These are phyloP conservation scores for Caenorhabditis brenneri DNA, from an alignment of 1,140 invertebrate species.

Conservation along the genomic window DNA sequence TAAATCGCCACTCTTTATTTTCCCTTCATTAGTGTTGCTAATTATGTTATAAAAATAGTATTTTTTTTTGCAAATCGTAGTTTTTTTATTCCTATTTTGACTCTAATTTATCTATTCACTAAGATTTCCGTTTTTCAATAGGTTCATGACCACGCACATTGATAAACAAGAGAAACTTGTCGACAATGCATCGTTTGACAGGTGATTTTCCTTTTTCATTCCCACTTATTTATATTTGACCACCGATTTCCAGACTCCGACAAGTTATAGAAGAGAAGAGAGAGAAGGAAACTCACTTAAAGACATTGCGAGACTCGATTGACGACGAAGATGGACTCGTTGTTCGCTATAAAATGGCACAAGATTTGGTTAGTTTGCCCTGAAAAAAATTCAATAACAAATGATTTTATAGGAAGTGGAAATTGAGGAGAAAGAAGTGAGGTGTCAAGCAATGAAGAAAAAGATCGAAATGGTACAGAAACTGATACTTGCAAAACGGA, in stretches of 20 bases:
- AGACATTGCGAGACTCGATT: conserved; percentile 8
- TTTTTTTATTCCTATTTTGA: background rate
- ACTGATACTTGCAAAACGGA: conserved; percentile 1
- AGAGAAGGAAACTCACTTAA: conserved; percentile 1
- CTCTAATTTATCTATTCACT: too few relatives aligned
- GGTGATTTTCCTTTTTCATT: background rate
- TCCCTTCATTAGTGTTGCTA: background rate
- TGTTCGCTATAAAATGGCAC: background rate
- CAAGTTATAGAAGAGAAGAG: background rate
- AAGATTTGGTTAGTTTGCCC: background rate
- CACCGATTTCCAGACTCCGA: background rate
- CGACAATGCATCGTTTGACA: background rate
- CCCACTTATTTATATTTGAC: background rate
- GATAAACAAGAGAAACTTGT: background rate
- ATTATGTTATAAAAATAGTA: background rate
- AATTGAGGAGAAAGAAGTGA: background rate
- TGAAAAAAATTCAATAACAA: background rate
- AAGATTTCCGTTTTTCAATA: too few relatives aligned
- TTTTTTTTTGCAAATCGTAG: background rate
- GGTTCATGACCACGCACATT: background rate
- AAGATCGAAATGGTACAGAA: conserved; percentile 12
- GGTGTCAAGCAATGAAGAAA: background rate
- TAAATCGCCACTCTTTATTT: background rate
- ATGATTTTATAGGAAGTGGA: background rate
- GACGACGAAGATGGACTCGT: conserved; percentile 14